A percentile compares a stretch with the other conserved stretches of the same genome.
These are phyloP conservation scores for Vicugna pacos DNA, from an alignment of 2,113 vertebrate genomes.

Conservation along the genomic window DNA sequence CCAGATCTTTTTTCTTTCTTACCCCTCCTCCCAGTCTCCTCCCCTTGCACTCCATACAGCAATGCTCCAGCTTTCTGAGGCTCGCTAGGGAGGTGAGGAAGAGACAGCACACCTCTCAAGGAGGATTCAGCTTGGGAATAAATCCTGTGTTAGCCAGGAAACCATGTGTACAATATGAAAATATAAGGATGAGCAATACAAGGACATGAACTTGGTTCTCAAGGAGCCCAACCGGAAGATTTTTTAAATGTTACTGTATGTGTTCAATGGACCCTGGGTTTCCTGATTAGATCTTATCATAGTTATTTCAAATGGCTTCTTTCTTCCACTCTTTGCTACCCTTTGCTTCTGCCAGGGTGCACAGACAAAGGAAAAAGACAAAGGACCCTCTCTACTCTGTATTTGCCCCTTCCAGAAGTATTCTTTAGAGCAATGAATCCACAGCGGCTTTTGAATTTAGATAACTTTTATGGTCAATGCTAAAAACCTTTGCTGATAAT, in stretches of 20 bases:
- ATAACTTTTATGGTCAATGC: constrained; percentile 90
- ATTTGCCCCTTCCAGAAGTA: constrained; percentile 61
- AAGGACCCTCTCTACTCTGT: constrained; percentile 82
- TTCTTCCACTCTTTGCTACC: constrained; percentile 82
- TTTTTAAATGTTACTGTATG: constrained; percentile 87
- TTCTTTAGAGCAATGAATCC: constrained; percentile 85
- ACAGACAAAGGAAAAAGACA: constrained; percentile 85
- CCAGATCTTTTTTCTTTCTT: constrained; percentile 84
- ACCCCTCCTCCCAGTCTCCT: constrained; percentile 59
- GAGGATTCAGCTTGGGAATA: constrained; percentile 91
- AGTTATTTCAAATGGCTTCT: constrained; percentile 87
- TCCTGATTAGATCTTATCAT: constrained; percentile 91
- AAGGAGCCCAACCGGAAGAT: constrained; percentile 86
- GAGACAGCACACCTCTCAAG: constrained; percentile 96
- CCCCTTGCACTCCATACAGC: constrained; percentile 87
- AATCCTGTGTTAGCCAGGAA: constrained; percentile 90
- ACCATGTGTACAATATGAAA: constrained; percentile 91
- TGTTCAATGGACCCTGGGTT: constrained; percentile 87
- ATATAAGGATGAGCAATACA: constrained; percentile 82
- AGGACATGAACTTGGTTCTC: constrained; percentile 88
- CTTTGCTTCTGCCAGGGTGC: constrained; percentile 79
- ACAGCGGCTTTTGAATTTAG: constrained; percentile 86
- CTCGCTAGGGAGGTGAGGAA: constrained; percentile 88
- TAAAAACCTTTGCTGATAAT: constrained; percentile 86
- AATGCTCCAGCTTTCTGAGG: constrained; percentile 90